phyloP scores from a whole-genome alignment of 2,797 vertebrate species.

The Miichthys miiuy region DNA sequence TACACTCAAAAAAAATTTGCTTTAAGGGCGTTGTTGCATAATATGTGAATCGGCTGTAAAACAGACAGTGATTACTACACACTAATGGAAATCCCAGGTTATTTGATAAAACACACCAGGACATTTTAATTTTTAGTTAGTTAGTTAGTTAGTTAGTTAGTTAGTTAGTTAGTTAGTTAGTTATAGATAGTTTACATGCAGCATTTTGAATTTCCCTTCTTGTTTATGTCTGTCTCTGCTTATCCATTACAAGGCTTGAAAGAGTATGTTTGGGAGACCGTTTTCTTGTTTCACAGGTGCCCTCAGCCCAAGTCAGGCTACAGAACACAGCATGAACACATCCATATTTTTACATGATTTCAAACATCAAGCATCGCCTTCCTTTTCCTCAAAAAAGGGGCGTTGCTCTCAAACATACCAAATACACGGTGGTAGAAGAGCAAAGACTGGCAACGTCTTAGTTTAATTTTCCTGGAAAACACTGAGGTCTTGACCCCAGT shows the following conservation, averaged over 20 bases:
- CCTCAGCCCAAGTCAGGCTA: neutral
- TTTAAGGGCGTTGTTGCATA: neutral
- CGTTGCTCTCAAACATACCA: constrained; percentile 21
- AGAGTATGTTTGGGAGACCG: neutral
- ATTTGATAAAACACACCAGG: neutral
- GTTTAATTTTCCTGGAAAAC: constrained; percentile 2
- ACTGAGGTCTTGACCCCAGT: constrained; percentile 50
- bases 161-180: neutral
- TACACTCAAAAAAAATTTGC: neutral
- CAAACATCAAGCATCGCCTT: neutral
- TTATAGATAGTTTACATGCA: neutral
- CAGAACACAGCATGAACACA: neutral
- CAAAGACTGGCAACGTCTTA: neutral
- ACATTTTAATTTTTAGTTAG: neutral
- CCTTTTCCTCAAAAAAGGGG: neutral
- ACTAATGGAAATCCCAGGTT: neutral
- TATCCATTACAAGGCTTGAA: neutral
- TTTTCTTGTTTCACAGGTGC: neutral
- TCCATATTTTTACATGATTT: neutral
- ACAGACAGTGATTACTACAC: neutral
- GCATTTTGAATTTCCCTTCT: constrained; percentile 5
- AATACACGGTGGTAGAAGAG: constrained; percentile 5
- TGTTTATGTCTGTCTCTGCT: neutral
- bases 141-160: neutral
- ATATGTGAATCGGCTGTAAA: constrained; percentile 5